Base-by-base conservation (phyloP, 92 coral and sea anemone species). In the Phenganax stokvisi region DNA sequence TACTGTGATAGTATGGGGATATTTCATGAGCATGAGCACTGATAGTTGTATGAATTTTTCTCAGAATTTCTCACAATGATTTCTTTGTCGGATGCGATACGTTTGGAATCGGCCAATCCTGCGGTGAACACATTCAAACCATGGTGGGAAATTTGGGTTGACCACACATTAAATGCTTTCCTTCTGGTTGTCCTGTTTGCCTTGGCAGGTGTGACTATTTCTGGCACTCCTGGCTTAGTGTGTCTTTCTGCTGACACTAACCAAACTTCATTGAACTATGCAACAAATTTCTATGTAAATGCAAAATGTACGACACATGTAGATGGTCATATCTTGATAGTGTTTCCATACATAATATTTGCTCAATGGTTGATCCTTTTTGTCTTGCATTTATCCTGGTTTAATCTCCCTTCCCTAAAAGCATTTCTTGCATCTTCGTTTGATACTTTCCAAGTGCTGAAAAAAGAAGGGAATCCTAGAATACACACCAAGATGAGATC, bases 301-400 rank as follows among this genome's bases (percentile, higher is more conserved):
- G 83, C 83, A 13, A 79, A 79, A 60, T 79, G 83, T 61, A 79
- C 83, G 12, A 79, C 83, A 15, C 83, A 79, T 28, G 71, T 79
- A 1, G 83, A 79, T 51, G 74, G 83, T 7, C 73, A 79, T 29
- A 54, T 79, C 13, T 68, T 79, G 29, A 51, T 79, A 16, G 47
- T 79, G 57, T 79, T 79, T 28, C 83, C 83, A 15, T 79, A 79
- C 74, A 79, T 79, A 59, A 79, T 79, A 28, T 79, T 79, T 12
- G 74, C 37, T 6, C 83, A 79, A 25, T 79, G 83, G 83, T 29
- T 63, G 74, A 29, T 79, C 12, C 74, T 79, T 0, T 79, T 79
- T 79, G 74, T 63, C n/a, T 59, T 79, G 44, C 83, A 79, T 64
- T 13, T 79, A 20, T 79, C 83, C 60, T 79, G 83, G 83, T 79